Evolutionary conservation across 2,113 vertebrate species (phyloP), one percentile per base, ranked within the genome.

Genomic region (Barnardius zonarius): DNA sequence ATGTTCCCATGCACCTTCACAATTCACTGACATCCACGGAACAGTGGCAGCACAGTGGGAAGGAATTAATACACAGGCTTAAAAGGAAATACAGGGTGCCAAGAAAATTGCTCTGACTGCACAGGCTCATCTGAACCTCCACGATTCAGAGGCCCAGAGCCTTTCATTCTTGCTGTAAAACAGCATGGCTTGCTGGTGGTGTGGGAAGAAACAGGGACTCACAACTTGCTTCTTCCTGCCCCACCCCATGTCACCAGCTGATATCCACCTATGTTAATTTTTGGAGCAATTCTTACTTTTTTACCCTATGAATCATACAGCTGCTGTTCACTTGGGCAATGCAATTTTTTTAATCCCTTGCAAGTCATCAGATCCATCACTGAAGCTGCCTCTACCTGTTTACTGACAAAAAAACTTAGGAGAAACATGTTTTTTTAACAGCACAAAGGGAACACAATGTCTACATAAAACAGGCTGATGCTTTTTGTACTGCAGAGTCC

Each of bases 21-120:
- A 0, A 84, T n/a, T 86, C 1, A 7, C 92, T 93, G 96, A 83
- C 95, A 95, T 4, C 0, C 70, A 78, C 4, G 49, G 94, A 95
- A 94, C 93, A 83, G 88, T 24, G 87, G 94, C 94, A 90, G 90
- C 90, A 77, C 61, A 63, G 90, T 7, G 83, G 93, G 94, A 94
- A 97, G 93, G 88, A 96, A 96, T 96, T 88, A 70, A 96, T 33
- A 37, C 79, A 46, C 0, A 10, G 75, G 75, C 85, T 86, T 59
- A 31, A 70, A 77, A 67, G 90, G 92, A 94, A 94, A 83, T 14
- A 33, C 33, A 67, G 28, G 1, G 9, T 77, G 94, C 93, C 95
- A 96, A 59, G 77, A 90, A 84, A 86, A 63, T 14, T 51, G 75
- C 93, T 90, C 28, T 67, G 70, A 70, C 57, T 92, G 92, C 57